Conservation (phyloP, 2,797 vertebrate species). For the Cynopterus sphinx region DNA sequence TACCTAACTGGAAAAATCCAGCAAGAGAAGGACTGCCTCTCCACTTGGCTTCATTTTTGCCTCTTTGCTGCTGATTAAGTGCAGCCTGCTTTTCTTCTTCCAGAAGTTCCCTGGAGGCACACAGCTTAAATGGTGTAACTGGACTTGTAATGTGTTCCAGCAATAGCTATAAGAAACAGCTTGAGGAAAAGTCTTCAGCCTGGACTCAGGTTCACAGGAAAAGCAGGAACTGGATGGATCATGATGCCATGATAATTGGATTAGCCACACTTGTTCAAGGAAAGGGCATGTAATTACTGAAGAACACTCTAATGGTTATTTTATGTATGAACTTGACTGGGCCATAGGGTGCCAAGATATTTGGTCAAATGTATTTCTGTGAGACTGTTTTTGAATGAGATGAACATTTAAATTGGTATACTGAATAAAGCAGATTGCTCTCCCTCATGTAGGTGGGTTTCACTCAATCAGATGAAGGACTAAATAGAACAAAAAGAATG, state of each 20-base stretch:
- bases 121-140: not conserved
- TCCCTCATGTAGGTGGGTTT: not conserved
- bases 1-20: not conserved
- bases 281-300: not conserved
- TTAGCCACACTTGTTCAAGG: not conserved
- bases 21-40: not conserved
- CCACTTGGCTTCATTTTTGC: not conserved
- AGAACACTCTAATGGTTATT: not conserved
- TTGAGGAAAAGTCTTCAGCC: not conserved
- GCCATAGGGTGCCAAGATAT: not conserved
- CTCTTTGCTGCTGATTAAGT: not conserved
- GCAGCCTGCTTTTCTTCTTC: not conserved
- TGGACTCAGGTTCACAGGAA: not conserved
- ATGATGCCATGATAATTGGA: not conserved
- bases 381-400: not conserved
- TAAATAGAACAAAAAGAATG: not conserved
- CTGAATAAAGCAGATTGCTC: not conserved
- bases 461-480: not conserved
- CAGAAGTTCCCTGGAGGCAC: not conserved
- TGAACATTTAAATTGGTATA: not conserved
- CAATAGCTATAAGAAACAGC: not conserved
- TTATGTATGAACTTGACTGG: not conserved
- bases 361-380: not conserved
- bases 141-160: not conserved
- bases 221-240: not conserved